These are phyloP conservation scores for Agonopterix subpropinquella DNA, from an alignment of 2,888 invertebrate genomes.

Conservation along the genomic window DNA sequence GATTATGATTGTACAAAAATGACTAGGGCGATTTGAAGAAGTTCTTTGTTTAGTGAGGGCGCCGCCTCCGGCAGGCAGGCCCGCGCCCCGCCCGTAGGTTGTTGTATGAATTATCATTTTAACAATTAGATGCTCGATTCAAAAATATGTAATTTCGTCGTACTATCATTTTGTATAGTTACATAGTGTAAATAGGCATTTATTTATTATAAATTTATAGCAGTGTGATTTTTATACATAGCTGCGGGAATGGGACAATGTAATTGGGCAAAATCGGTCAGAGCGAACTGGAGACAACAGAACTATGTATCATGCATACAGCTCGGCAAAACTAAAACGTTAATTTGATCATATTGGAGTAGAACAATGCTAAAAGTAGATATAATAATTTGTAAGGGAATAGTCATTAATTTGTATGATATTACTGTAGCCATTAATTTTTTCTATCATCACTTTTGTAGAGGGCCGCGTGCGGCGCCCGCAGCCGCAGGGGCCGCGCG, in stretches of 20 bases:
- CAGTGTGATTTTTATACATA: constrained; percentile 72
- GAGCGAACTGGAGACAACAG: constrained; percentile 57
- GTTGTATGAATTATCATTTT: constrained; percentile 62
- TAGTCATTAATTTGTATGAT: constrained; percentile 77
- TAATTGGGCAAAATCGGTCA: constrained; percentile 54
- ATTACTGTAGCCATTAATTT: constrained; percentile 73
- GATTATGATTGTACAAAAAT: constrained; percentile 70
- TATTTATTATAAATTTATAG: constrained; percentile 75
- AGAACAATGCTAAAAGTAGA: constrained; percentile 72
- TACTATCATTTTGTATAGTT: constrained; percentile 75
- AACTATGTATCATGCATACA: constrained; percentile 57
- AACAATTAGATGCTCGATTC: constrained; percentile 68
- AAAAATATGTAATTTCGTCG: constrained; percentile 66
- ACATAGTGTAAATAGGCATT: constrained; percentile 77
- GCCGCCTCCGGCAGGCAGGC: constrained; percentile 12
- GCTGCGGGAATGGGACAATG: constrained; percentile 66
- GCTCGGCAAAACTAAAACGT: constrained; percentile 51
- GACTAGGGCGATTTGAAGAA: constrained; percentile 54
- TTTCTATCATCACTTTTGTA: constrained; percentile 64
- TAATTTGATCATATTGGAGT: constrained; percentile 67
- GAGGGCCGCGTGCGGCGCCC: constrained; percentile 26
- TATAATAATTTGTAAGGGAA: constrained; percentile 74
- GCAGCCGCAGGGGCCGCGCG: constrained; percentile 19
- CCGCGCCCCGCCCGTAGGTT: constrained; percentile 42
- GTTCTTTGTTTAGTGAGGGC: constrained; percentile 54